Base-by-base conservation (phyloP, 2,888 invertebrate species). In the Drosophila falleni region DNA sequence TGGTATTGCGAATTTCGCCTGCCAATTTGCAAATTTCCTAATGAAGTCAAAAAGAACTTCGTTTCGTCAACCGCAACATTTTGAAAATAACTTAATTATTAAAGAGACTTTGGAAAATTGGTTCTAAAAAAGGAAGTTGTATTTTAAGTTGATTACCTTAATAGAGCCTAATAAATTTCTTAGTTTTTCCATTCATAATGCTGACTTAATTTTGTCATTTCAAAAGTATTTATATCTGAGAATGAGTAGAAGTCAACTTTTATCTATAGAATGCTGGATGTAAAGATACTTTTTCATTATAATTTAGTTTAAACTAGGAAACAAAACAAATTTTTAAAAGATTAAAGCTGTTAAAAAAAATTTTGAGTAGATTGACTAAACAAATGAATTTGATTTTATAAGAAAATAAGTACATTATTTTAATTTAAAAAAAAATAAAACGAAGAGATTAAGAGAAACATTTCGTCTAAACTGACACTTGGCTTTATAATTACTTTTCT, bases 1-100 rank as follows among this genome's bases (percentile, higher is more conserved):
- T 87, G 74, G 68, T 69, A 68, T 23, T 60, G 65, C 41, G 66
- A 70, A 77, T 82, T 84, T 75, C 39, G 69, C 61, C 62, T 63
- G 80, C 67, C 70, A 59, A 72, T 68, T 78, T 60, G 63, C 67
- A 61, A 66, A 72, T 71, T 60, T 64, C 50, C 66, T 63, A 77
- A 77, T 79, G 80, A 77, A 77, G 71, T 65, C 76, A 49, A 39
- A 61, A 61, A 68, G 33, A 56, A 58, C 54, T 54, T 15, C 33
- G 58, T 39, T 69, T 61, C 8, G 42, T 66, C 67, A 72, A 66
- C 44, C 59, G 60, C 47, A 62, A 50, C 54, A 72, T 67, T 44
- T 53, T 26, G 53, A 13, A 62, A 44, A 13, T 33, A 61, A 26
- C 55, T 59, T 19, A 58, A 39, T 58, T 58, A 51, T 59, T 29